Evolutionary conservation across 1,140 invertebrate genomes (phyloP).

Genomic region (Cotesia chilonis): DNA sequence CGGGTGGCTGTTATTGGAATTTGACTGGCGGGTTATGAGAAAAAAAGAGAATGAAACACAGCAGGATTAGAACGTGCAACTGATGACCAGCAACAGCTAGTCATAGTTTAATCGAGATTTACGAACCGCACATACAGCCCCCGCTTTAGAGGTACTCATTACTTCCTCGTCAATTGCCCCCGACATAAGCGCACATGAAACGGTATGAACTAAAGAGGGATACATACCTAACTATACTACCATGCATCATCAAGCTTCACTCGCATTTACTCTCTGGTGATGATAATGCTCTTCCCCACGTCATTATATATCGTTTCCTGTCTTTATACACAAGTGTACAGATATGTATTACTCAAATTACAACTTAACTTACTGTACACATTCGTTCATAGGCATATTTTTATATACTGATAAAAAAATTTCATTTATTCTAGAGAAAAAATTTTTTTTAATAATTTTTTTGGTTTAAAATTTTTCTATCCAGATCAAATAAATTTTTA

Average conservation of each 20-base stretch:
- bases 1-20: no score
- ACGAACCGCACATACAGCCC: background rate
- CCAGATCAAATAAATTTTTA: no score
- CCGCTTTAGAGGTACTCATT: background rate
- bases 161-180: conserved; percentile 20
- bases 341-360: conserved; percentile 8
- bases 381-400: conserved; percentile 36
- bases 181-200: conserved; percentile 3
- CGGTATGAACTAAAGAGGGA: no score
- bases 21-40: background rate
- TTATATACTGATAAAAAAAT: background rate
- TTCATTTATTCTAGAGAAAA: no score
- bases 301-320: conserved; percentile 56
- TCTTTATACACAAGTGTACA: conserved; percentile 22
- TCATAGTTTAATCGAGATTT: conserved; percentile 18
- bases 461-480: no score
- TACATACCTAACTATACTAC: no score
- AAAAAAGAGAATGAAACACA: background rate
- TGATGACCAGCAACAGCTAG: conserved; percentile 8
- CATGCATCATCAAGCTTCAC: conserved; percentile 14
- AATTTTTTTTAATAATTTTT: no score
- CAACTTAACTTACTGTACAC: conserved; percentile 21
- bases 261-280: conserved; percentile 7
- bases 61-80: background rate
- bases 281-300: conserved; percentile 5